Conservation (phyloP, 2,797 vertebrate species). For the Fratercula arctica region DNA sequence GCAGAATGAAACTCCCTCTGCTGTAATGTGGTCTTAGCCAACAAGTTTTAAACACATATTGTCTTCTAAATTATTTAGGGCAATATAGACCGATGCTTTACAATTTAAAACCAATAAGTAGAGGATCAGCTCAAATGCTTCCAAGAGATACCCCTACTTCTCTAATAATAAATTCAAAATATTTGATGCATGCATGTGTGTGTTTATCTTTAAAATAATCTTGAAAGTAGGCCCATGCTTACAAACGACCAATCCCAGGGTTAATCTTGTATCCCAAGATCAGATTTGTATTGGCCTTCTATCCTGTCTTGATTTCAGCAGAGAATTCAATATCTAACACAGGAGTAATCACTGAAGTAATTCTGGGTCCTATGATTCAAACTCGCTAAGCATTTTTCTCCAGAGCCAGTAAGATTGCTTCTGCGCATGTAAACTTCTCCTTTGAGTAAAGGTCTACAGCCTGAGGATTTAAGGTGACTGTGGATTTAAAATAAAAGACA, state of each 20-base stretch:
- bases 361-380: background rate
- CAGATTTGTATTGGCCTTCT: background rate
- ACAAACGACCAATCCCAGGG: background rate
- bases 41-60: background rate
- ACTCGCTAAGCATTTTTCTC: background rate
- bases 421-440: background rate
- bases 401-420: background rate
- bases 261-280: background rate
- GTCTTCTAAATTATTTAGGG: background rate
- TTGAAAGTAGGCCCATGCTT: background rate
- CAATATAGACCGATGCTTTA: background rate
- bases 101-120: background rate
- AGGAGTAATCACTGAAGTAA: background rate
- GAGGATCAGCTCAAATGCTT: background rate
- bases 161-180: background rate
- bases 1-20: background rate
- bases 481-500: background rate
- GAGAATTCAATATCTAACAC: background rate
- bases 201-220: background rate
- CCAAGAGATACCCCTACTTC: background rate
- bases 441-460: background rate
- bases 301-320: background rate
- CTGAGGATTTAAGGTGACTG: background rate
- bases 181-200: fast-evolving
- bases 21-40: background rate